Percentiles rank a stretch among this genome's conserved stretches.
Evolutionary conservation across 1,140 invertebrate species (phyloP).

Genomic region (Helicorthomorpha holstii): DNA sequence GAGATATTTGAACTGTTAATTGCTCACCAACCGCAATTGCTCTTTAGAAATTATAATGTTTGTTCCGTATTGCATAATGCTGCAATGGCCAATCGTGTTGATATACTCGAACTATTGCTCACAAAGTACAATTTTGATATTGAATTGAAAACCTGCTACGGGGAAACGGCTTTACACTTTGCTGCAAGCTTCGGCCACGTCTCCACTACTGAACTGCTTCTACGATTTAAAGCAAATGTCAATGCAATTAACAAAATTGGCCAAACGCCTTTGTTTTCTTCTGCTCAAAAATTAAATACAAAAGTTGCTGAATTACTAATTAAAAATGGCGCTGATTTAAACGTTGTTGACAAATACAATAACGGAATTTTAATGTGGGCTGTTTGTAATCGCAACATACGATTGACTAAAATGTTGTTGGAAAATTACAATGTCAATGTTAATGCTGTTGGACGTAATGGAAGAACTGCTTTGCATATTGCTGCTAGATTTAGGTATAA

Average conservation of each 20-base stretch:
- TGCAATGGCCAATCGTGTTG: neutral
- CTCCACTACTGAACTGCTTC: conserved; percentile 1
- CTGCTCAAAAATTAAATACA: neutral
- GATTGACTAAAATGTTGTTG: conserved; percentile 4
- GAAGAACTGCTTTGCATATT: neutral
- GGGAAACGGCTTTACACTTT: conserved; percentile 1
- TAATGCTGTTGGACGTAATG: neutral
- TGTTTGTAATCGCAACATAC: too few species aligned
- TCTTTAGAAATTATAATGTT: too few species aligned
- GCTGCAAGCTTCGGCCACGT: neutral
- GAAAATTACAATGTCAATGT: conserved; percentile 2
- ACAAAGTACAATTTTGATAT: neutral
- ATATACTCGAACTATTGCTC: conserved; percentile 3
- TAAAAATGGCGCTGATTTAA: conserved; percentile 5
- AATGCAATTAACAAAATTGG: conserved; percentile 1
- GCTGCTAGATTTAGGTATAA: neutral
- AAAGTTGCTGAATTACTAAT: conserved; percentile 8
- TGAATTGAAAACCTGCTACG: neutral
- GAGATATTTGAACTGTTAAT: too few species aligned
- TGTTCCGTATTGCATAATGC: conserved; percentile 2
- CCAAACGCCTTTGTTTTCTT: conserved; percentile 8
- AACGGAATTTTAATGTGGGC: too few species aligned
- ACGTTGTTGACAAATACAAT: too few species aligned
- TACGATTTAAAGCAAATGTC: neutral
- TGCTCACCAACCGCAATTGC: too few species aligned